phyloP scores from a whole-genome alignment of 2,797 vertebrate genomes.

The Anguilla obscura region DNA sequence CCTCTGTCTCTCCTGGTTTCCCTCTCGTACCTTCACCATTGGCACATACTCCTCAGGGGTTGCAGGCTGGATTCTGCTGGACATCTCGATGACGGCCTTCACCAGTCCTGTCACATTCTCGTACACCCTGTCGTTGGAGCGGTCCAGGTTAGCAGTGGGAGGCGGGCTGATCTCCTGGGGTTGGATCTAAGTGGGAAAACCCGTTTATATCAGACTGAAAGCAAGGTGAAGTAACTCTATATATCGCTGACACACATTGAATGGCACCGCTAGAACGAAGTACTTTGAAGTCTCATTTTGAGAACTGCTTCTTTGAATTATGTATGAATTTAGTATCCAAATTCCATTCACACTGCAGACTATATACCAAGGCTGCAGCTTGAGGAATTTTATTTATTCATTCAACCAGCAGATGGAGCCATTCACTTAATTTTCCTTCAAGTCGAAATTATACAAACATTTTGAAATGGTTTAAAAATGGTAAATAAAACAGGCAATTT shows the following conservation, averaged over 20 bases:
- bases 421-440: neutral
- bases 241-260: neutral
- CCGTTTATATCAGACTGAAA: neutral
- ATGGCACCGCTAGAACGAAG: neutral
- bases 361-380: neutral
- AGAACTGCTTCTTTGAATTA: neutral
- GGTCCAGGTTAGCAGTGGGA: conserved; percentile 95
- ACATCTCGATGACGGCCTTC: conserved; percentile 99
- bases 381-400: conserved; percentile 11
- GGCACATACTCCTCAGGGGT: conserved; percentile 96
- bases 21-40: conserved; percentile 90
- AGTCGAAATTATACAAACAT: neutral
- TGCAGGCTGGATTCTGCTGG: conserved; percentile 95
- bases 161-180: conserved; percentile 97
- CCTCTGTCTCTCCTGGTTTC: neutral
- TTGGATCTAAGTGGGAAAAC: conserved; percentile 77
- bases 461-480: neutral
- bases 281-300: neutral
- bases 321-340: neutral
- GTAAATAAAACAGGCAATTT: neutral
- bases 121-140: conserved; percentile 97
- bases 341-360: neutral
- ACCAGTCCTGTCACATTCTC: conserved; percentile 97
- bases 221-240: neutral
- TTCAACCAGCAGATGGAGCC: conserved; percentile 54